A percentile compares a stretch with the other conserved stretches of the same genome.
phyloP scores from a whole-genome alignment of 2,797 vertebrate genomes.

The Menidia menidia region DNA sequence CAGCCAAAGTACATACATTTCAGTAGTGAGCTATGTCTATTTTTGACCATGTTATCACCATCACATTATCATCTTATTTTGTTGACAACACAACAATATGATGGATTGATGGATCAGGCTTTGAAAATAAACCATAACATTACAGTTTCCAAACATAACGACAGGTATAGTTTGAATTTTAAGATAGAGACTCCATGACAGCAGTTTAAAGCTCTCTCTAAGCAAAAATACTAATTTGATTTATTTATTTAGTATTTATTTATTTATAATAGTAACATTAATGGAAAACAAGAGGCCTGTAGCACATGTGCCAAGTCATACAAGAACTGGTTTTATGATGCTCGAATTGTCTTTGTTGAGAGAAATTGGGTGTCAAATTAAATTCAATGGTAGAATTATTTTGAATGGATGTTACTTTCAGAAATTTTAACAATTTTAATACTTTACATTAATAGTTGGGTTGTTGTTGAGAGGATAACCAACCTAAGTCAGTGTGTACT shows the following conservation, averaged over 20 bases:
- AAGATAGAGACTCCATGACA: conserved; percentile 15
- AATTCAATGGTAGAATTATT: too few species aligned
- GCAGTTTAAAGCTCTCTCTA: neutral
- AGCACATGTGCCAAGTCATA: conserved; percentile 7
- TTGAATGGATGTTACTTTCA: too few species aligned
- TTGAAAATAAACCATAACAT: conserved; percentile 23
- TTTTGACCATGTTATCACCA: neutral
- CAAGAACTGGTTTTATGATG: neutral
- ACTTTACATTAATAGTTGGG: too few species aligned
- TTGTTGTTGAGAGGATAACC: neutral
- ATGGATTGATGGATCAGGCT: conserved; percentile 41
- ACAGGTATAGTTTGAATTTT: conserved; percentile 1
- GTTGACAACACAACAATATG: conserved; percentile 18
- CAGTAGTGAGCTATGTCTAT: conserved; percentile 1
- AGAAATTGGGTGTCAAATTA: too few species aligned
- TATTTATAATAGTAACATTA: neutral
- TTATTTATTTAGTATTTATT: conserved; percentile 49
- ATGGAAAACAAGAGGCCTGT: neutral
- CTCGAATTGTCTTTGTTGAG: conserved; percentile 3
- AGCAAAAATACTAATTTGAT: neutral
- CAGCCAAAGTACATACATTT: conserved; percentile 5
- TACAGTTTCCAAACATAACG: conserved; percentile 47
- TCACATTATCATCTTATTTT: neutral
- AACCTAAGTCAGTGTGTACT: neutral
- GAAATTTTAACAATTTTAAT: too few species aligned